phyloP scores from a whole-genome alignment of 2,888 invertebrate species.

The Steinernema carpocapsae region DNA sequence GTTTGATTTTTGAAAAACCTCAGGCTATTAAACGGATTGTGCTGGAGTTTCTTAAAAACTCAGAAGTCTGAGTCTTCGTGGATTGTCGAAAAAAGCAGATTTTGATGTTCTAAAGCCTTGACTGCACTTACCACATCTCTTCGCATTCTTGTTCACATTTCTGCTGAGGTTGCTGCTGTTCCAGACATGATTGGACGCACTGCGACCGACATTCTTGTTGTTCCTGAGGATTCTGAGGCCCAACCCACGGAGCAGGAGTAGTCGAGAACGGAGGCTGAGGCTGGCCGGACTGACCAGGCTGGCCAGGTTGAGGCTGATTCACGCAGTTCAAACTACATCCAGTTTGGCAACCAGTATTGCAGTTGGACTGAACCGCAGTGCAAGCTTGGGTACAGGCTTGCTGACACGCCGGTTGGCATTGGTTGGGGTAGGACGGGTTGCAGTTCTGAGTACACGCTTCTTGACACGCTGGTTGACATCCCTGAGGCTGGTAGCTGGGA shows the following conservation, averaged over 20 bases:
- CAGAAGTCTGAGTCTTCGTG: no score
- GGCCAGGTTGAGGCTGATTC: not conserved
- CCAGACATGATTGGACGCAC: constrained; percentile 17
- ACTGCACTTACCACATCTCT: constrained; percentile 16
- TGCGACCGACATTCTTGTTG: constrained; percentile 14
- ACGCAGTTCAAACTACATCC: not conserved
- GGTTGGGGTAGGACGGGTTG: not conserved
- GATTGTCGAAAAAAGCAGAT: no score
- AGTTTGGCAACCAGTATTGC: not conserved
- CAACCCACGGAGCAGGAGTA: not conserved
- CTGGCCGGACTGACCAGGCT: not conserved
- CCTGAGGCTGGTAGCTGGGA: not conserved
- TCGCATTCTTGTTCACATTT: constrained; percentile 12
- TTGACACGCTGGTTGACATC: constrained; percentile 18
- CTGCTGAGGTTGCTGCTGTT: constrained; percentile 28
- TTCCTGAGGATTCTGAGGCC: constrained; percentile 29
- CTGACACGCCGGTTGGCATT: constrained; percentile 7
- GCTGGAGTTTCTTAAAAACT: no score
- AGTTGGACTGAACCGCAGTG: not conserved
- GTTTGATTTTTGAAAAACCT: no score
- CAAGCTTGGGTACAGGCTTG: not conserved
- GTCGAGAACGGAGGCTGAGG: constrained; percentile 9
- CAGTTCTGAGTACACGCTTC: constrained; percentile 18
- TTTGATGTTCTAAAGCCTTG: no score
- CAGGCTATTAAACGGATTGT: no score